Percentiles rank a stretch among this genome's conserved stretches.
These are phyloP conservation scores for Telmatherina bonti DNA, from an alignment of 2,797 vertebrate species.

Conservation along the genomic window DNA sequence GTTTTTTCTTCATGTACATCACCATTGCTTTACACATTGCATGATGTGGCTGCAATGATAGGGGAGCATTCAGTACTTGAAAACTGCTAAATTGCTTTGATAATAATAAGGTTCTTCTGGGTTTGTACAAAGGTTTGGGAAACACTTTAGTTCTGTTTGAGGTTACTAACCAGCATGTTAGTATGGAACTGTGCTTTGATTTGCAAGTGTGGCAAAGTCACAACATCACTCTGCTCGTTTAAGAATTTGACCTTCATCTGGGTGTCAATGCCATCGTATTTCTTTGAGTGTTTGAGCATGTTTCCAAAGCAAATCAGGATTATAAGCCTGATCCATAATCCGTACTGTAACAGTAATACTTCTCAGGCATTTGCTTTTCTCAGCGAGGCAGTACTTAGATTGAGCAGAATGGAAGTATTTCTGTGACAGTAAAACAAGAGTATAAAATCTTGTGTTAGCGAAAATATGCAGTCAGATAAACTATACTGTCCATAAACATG, in stretches of 20 bases:
- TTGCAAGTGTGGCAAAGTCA: background rate
- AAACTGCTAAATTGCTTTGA: too few species aligned
- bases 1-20: background rate
- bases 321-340: constrained; percentile 41
- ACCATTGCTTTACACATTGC: background rate
- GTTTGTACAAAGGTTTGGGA: background rate
- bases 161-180: background rate
- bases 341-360: constrained; percentile 26
- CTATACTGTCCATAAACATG: too few species aligned
- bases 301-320: constrained; percentile 36
- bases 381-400: background rate
- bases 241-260: constrained; percentile 38
- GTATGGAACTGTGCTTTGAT: background rate
- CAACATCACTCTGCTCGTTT: constrained; percentile 15
- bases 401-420: background rate
- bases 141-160: background rate
- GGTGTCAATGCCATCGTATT: background rate
- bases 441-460: too few species aligned
- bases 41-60: too few species aligned
- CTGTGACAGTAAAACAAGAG: background rate
- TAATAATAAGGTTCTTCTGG: too few species aligned
- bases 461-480: too few species aligned
- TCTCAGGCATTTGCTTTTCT: constrained; percentile 20
- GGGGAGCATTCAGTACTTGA: too few species aligned
- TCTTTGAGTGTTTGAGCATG: constrained; percentile 14